These are phyloP conservation scores for Eupeodes luniger DNA, from an alignment of 2,888 invertebrate species.

Conservation along the genomic window DNA sequence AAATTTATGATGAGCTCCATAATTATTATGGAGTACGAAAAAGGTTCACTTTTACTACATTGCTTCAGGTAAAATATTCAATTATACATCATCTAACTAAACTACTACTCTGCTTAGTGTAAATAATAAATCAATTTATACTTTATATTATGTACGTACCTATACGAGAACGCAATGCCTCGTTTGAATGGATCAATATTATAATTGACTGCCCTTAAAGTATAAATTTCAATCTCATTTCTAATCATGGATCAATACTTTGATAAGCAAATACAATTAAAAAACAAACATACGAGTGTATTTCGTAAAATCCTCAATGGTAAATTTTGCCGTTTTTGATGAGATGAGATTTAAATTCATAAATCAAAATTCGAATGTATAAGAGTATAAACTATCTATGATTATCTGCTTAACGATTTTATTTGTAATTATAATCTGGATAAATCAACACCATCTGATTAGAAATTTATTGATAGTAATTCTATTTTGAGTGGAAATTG, in stretches of 20 bases:
- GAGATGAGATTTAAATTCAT: background rate
- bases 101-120: background rate
- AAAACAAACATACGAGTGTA: background rate
- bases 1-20: background rate
- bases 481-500: too few relatives aligned
- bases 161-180: background rate
- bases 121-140: constrained; percentile 8
- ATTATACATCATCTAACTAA: background rate
- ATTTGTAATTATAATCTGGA: background rate
- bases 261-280: background rate
- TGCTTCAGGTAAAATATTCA: constrained; percentile 15
- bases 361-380: background rate
- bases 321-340: background rate
- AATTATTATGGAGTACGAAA: background rate
- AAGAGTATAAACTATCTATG: background rate
- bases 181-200: background rate
- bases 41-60: background rate
- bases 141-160: background rate
- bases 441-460: background rate
- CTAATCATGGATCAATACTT: background rate
- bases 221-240: constrained; percentile 4
- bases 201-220: background rate
- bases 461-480: too few relatives aligned
- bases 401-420: background rate
- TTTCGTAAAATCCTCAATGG: background rate